Base-by-base conservation (phyloP, 2,797 vertebrate species). In the Labeo calbasu region DNA sequence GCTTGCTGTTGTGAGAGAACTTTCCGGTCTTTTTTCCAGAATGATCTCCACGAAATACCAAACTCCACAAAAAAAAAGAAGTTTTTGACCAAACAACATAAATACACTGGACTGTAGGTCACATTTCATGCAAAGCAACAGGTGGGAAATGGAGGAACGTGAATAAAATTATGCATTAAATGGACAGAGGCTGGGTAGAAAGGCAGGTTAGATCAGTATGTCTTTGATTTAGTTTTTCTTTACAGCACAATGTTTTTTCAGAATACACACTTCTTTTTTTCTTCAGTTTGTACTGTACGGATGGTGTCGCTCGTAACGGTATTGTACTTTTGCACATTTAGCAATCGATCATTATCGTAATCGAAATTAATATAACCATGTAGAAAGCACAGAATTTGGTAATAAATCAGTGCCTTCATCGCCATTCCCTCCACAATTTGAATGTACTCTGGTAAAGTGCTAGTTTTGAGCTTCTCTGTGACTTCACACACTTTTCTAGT, bases 1-100 rank as follows among this genome's bases (percentile, higher is more conserved):
- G 98, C 90, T 90, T 94, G 1, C 92, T 99, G 88, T 94, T 99
- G 88, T 99, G 94, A 97, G 91, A 80, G 65, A 84, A 71, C 77
- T 28, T 25, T 77, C 63, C 77, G n/a, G 68, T 59, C 36, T 63
- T 36, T 51, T 61, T 51, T 61, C 65, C 40, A 70, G 72, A 82
- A 75, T 72, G 46, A 76, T 50, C 84, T 83, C 25, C 85, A 80
- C 71, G 91, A 73, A 84, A 86, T 65, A 83, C 69, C 69, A 87
- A 88, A 77, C 87, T 32, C 86, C 53, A 80, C 88, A 87, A 87
- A 90, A 89, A 19, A 12, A 23, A n/a, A 32, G 1, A 2, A 11
- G 13, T 88, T 89, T 91, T 81, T 91, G 89, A 91, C 93, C 91
- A 93, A 93, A 94, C 85, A 81, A 87, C 91, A 91, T 94, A 90